Evolutionary conservation across 2,888 invertebrate species (phyloP).

Genomic region (Drosophila kuntzei): DNA sequence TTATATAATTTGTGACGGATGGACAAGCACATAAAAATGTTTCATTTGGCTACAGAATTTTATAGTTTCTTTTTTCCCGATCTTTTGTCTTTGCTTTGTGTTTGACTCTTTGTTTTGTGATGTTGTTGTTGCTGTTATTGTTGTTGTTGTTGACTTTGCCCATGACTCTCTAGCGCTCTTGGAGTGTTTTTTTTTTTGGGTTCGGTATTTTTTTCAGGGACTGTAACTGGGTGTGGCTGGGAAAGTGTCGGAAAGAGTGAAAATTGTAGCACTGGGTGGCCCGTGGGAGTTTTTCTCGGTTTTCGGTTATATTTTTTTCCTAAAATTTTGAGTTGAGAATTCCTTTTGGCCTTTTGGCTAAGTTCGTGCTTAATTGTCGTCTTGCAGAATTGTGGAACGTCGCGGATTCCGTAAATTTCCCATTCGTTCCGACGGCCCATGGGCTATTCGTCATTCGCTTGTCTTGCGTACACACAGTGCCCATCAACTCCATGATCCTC

Average conservation of each 20-base stretch:
- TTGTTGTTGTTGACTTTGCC: slow-evolving; percentile 27
- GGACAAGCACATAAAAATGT: slow-evolving; percentile 81
- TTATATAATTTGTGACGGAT: slow-evolving; percentile 84
- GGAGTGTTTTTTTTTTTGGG: slow-evolving; percentile 22
- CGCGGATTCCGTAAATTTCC: slow-evolving; percentile 78
- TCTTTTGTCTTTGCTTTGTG: slow-evolving; percentile 66
- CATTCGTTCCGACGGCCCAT: slow-evolving; percentile 74
- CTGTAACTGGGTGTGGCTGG: slow-evolving; percentile 67
- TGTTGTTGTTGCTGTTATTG: slow-evolving; percentile 34
- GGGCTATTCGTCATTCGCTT: slow-evolving; percentile 84
- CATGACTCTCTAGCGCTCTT: slow-evolving; percentile 23
- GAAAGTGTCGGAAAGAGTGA: slow-evolving; percentile 72
- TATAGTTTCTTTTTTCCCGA: slow-evolving; percentile 62
- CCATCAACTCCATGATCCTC: slow-evolving; percentile 39
- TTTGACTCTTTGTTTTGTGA: slow-evolving; percentile 53
- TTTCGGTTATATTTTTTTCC: not conserved
- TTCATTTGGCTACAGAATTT: slow-evolving; percentile 76
- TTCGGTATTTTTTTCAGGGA: slow-evolving; percentile 10
- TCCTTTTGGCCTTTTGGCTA: slow-evolving; percentile 32
- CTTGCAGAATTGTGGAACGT: slow-evolving; percentile 78
- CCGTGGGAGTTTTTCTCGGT: slow-evolving; percentile 70
- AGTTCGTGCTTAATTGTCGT: slow-evolving; percentile 83
- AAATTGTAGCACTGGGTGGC: slow-evolving; percentile 79
- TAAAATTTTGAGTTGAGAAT: slow-evolving; percentile 27
- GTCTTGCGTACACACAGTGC: slow-evolving; percentile 53